Conservation (phyloP, 2,888 invertebrate genomes). For the Diarsia brunnea region DNA sequence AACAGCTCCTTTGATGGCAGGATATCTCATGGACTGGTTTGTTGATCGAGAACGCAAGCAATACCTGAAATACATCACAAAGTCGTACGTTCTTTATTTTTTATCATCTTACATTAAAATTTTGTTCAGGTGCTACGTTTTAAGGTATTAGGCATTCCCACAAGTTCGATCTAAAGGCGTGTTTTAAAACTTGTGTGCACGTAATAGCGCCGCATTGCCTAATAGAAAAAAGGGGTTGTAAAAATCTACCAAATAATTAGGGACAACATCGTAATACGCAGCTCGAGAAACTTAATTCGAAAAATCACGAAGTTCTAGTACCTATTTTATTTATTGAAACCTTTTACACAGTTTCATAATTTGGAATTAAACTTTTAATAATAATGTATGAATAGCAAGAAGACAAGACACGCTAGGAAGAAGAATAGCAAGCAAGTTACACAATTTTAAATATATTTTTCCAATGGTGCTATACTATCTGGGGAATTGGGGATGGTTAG, state of each 20-base stretch:
- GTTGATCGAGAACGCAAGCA: conserved; percentile 97
- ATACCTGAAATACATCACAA: conserved; percentile 97
- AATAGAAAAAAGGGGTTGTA: neutral
- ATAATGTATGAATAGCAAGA: neutral
- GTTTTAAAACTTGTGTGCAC: neutral
- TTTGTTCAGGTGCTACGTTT: conserved; percentile 36
- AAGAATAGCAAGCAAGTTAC: conserved; percentile 7
- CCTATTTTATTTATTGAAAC: neutral
- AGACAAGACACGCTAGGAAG: neutral
- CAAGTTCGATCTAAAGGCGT: neutral
- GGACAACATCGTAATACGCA: neutral
- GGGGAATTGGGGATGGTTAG: neutral
- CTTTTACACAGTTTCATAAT: neutral
- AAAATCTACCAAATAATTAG: neutral
- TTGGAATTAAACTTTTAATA: neutral
- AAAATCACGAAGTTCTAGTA: neutral
- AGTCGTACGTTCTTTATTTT: conserved; percentile 96
- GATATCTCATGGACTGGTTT: conserved; percentile 99
- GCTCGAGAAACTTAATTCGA: neutral
- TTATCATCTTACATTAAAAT: conserved; percentile 38
- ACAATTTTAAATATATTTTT: neutral
- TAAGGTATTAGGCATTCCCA: conserved; percentile 2
- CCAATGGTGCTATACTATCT: neutral
- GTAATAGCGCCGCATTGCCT: neutral
- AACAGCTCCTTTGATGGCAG: conserved; percentile 98